Percentiles rank a stretch among this genome's conserved stretches.
These are phyloP conservation scores for Pogonophryne albipinna DNA, from an alignment of 2,797 vertebrate genomes.

Conservation along the genomic window DNA sequence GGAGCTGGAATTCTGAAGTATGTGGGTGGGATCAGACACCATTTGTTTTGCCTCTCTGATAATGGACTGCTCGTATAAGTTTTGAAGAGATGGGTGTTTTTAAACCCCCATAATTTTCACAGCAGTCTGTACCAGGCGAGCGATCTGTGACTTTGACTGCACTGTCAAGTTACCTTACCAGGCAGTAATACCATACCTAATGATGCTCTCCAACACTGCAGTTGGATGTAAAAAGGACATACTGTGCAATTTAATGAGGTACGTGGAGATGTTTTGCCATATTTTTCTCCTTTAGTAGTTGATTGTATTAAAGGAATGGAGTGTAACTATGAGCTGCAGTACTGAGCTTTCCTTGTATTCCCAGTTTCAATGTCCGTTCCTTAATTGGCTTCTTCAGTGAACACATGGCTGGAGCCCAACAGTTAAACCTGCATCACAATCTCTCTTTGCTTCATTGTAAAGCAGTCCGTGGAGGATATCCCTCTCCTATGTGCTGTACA, in stretches of 20 bases:
- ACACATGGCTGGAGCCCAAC: constrained; percentile 40
- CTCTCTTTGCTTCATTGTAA: constrained; percentile 26
- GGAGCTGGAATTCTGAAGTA: no score
- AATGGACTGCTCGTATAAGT: no score
- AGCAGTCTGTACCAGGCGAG: no score
- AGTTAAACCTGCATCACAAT: constrained; percentile 43
- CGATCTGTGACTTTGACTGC: no score
- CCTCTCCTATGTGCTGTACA: constrained; percentile 25
- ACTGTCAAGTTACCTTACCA: no score
- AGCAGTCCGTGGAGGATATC: constrained; percentile 38
- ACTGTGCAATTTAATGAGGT: not conserved
- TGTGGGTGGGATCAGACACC: no score
- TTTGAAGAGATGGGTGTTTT: no score
- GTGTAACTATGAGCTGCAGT: constrained; percentile 25
- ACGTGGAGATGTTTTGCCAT: not conserved
- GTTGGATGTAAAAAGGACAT: not conserved
- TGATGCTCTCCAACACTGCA: no score
- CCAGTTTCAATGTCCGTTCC: constrained; percentile 36
- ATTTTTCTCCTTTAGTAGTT: constrained; percentile 33
- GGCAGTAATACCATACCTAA: no score
- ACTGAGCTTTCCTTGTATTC: constrained; percentile 47
- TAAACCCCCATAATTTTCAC: no score
- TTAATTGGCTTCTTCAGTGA: constrained; percentile 61
- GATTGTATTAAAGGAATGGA: constrained; percentile 31
- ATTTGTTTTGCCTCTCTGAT: no score